phyloP scores from a whole-genome alignment of 2,888 invertebrate genomes.

The Nycteola revayana region DNA sequence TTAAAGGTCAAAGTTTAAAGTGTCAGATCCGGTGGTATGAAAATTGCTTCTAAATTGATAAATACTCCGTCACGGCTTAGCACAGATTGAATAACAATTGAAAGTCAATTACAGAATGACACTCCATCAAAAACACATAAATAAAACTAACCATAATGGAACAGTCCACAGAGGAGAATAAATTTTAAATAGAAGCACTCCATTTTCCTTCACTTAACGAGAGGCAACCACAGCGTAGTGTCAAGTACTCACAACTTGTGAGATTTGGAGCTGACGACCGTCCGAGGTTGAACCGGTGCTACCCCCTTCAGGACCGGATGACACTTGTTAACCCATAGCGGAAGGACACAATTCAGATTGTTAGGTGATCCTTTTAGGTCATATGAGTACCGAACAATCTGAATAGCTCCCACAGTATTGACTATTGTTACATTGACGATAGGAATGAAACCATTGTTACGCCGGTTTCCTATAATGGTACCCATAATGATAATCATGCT shows the following conservation, averaged over 20 bases:
- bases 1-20: too few relatives aligned
- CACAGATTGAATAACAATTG: too few relatives aligned
- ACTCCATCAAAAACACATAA: too few relatives aligned
- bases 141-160: slow-evolving; percentile 52
- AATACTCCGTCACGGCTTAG: too few relatives aligned
- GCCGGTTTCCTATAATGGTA: too few relatives aligned
- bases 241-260: slow-evolving; percentile 30
- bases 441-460: neutral
- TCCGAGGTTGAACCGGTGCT: slow-evolving; percentile 27
- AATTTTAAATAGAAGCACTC: slow-evolving; percentile 24
- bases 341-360: slow-evolving; percentile 45
- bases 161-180: slow-evolving; percentile 45
- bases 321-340: slow-evolving; percentile 38
- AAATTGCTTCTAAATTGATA: too few relatives aligned
- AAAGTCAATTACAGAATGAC: too few relatives aligned
- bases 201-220: slow-evolving; percentile 13
- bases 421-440: slow-evolving; percentile 4
- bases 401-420: slow-evolving; percentile 12
- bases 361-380: slow-evolving; percentile 37
- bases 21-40: too few relatives aligned
- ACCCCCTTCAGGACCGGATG: slow-evolving; percentile 42
- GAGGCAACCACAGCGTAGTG: slow-evolving; percentile 25
- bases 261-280: slow-evolving; percentile 18
- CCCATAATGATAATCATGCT: too few relatives aligned
- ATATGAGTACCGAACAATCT: slow-evolving; percentile 24